A percentile compares a stretch with the other conserved stretches of the same genome.
Conservation (phyloP, 2,797 vertebrate species). For the Malacoctenus gilli region DNA sequence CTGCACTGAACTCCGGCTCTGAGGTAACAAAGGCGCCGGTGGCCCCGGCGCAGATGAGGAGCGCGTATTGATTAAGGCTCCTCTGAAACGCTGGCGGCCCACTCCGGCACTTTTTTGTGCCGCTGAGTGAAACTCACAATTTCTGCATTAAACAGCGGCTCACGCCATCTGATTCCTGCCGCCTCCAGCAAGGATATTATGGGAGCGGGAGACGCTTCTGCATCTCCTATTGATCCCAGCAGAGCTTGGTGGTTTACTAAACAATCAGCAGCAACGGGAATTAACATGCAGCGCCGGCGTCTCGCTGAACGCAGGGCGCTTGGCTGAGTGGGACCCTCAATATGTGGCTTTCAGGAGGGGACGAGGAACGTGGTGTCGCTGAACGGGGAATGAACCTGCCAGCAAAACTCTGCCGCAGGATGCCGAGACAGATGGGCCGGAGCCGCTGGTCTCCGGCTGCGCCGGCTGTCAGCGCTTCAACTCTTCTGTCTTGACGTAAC, state of each 20-base stretch:
- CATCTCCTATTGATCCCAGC: neutral
- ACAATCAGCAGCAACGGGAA: conserved; percentile 3
- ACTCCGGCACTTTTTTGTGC: conserved; percentile 45
- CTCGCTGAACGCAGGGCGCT: conserved; percentile 20
- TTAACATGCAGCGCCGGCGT: conserved; percentile 16
- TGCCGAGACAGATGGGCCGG: conserved; percentile 61
- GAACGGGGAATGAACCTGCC: conserved; percentile 63
- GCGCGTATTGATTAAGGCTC: conserved; percentile 59
- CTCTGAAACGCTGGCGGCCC: conserved; percentile 49
- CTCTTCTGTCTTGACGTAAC: conserved; percentile 50
- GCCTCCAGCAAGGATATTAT: conserved; percentile 32
- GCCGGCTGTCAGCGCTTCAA: conserved; percentile 55
- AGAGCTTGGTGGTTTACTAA: conserved; percentile 13
- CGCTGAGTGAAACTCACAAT: conserved; percentile 40
- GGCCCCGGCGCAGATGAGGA: conserved; percentile 45
- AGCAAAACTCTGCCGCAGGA: conserved; percentile 55
- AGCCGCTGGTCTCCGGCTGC: conserved; percentile 65
- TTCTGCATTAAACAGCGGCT: conserved; percentile 22
- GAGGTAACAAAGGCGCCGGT: conserved; percentile 5
- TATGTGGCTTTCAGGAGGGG: conserved; percentile 35
- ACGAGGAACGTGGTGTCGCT: conserved; percentile 28
- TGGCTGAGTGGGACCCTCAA: conserved; percentile 37
- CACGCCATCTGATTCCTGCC: conserved; percentile 18
- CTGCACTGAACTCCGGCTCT: conserved; percentile 6
- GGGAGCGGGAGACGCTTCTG: conserved; percentile 9